Percentiles rank a stretch among this genome's conserved stretches.
These are phyloP conservation scores for Stigmatopora argus DNA, from an alignment of 2,113 vertebrate genomes.

Conservation along the genomic window DNA sequence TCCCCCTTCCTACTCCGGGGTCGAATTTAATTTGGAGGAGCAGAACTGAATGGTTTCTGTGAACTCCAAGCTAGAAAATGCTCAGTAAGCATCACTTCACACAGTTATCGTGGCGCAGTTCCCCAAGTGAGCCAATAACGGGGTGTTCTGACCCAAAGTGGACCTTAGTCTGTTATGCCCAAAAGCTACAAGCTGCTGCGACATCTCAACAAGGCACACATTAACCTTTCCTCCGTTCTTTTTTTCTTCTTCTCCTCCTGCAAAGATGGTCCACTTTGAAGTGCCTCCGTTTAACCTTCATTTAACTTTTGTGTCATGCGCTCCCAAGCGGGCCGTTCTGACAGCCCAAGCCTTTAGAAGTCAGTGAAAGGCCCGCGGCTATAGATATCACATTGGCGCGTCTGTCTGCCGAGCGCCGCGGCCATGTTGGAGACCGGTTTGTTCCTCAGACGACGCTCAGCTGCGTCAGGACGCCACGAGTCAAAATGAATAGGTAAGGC, in stretches of 20 bases:
- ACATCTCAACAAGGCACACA: slow-evolving; percentile 65
- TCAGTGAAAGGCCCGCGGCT: slow-evolving; percentile 58
- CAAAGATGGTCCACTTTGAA: slow-evolving; percentile 65
- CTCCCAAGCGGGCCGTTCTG: slow-evolving; percentile 54
- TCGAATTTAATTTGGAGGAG: not conserved
- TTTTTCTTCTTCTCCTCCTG: slow-evolving; percentile 25
- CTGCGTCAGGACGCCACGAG: slow-evolving; percentile 2
- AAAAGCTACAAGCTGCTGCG: slow-evolving; percentile 63
- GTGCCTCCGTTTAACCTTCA: slow-evolving; percentile 71
- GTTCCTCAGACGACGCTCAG: slow-evolving; percentile 20
- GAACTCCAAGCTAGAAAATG: slow-evolving; percentile 6
- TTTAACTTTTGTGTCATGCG: slow-evolving; percentile 62
- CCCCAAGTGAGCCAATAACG: slow-evolving; percentile 38
- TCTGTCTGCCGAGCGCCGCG: slow-evolving; percentile 54
- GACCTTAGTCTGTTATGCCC: slow-evolving; percentile 49
- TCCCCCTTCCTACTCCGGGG: not conserved
- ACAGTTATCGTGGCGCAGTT: slow-evolving; percentile 18
- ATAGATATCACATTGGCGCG: slow-evolving; percentile 64
- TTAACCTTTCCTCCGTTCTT: slow-evolving; percentile 65
- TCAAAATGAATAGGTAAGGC: not conserved
- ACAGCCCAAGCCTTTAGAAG: slow-evolving; percentile 66
- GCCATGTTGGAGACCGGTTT: slow-evolving; percentile 38
- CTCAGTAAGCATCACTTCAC: slow-evolving; percentile 20
- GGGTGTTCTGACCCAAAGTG: slow-evolving; percentile 54
- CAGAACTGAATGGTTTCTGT: not conserved